A percentile compares a stretch with the other conserved stretches of the same genome.
phyloP scores from a whole-genome alignment of 2,888 invertebrate species.

The Drosophila stalkeri region DNA sequence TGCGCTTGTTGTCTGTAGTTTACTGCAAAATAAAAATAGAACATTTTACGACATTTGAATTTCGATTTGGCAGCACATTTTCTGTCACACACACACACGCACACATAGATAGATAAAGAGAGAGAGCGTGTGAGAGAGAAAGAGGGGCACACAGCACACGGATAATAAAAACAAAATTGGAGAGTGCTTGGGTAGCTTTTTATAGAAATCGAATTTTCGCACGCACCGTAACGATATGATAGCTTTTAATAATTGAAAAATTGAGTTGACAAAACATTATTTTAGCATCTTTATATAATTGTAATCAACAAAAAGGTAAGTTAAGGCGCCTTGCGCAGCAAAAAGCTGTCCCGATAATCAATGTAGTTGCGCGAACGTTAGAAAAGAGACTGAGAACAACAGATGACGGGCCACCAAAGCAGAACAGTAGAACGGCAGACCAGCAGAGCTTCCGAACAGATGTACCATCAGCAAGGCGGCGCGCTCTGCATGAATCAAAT shows the following conservation, averaged over 20 bases:
- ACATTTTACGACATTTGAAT: constrained; percentile 71
- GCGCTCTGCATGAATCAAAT: constrained; percentile 62
- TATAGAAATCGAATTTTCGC: constrained; percentile 33
- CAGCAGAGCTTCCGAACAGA: constrained; percentile 39
- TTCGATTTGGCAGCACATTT: constrained; percentile 66
- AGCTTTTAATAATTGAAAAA: constrained; percentile 29
- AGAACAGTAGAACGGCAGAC: constrained; percentile 10
- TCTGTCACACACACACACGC: constrained; percentile 48
- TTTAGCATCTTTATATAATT: constrained; percentile 35
- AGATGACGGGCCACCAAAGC: constrained; percentile 30
- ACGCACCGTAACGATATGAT: constrained; percentile 41
- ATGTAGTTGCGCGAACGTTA: constrained; percentile 75
- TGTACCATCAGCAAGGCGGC: constrained; percentile 27
- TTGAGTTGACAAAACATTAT: constrained; percentile 47
- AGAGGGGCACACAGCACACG: constrained; percentile 11
- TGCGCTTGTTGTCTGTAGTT: constrained; percentile 46
- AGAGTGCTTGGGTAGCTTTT: constrained; percentile 39
- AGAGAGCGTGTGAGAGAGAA: not conserved
- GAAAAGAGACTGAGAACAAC: constrained; percentile 70
- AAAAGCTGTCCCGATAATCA: constrained; percentile 40
- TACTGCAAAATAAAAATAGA: constrained; percentile 80
- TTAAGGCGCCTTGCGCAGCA: constrained; percentile 56
- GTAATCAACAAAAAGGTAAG: constrained; percentile 29
- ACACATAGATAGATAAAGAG: not conserved
- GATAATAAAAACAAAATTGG: constrained; percentile 41